These are phyloP conservation scores for Sylvia borin DNA, from an alignment of 2,797 vertebrate genomes.

Conservation along the genomic window DNA sequence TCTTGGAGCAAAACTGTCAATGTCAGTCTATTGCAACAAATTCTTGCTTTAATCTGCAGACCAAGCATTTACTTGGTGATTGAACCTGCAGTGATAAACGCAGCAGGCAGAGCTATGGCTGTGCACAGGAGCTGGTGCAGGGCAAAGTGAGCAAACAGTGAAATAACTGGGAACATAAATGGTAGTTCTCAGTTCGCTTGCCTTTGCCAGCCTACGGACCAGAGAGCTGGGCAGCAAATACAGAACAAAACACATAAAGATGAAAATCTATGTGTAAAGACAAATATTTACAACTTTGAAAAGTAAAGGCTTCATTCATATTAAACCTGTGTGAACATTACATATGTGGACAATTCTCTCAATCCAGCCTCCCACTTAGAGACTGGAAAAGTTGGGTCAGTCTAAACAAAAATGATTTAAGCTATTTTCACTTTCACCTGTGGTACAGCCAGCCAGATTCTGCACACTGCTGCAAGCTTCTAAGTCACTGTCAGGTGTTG, in stretches of 20 bases:
- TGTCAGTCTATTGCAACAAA: constrained; percentile 1
- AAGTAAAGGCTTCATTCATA: background rate
- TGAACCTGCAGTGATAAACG: background rate
- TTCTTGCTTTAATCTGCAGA: constrained; percentile 26
- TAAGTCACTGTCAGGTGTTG: background rate
- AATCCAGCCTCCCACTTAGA: background rate
- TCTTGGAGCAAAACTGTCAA: background rate
- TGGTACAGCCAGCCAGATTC: background rate
- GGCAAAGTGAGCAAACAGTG: background rate
- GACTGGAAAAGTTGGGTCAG: background rate
- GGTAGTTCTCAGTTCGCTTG: background rate
- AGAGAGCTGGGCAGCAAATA: background rate
- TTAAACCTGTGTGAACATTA: background rate
- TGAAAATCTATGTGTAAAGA: background rate
- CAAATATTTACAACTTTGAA: background rate
- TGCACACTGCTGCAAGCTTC: background rate
- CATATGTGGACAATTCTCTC: background rate
- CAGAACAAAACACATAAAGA: background rate
- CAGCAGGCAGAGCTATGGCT: background rate
- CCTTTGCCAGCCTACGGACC: background rate
- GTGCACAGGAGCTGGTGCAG: background rate
- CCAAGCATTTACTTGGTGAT: background rate
- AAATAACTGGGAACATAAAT: background rate
- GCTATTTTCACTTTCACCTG: background rate
- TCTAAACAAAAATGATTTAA: background rate